Base-by-base conservation (phyloP, 2,888 invertebrate genomes). In the Tetranychus truncatus region DNA sequence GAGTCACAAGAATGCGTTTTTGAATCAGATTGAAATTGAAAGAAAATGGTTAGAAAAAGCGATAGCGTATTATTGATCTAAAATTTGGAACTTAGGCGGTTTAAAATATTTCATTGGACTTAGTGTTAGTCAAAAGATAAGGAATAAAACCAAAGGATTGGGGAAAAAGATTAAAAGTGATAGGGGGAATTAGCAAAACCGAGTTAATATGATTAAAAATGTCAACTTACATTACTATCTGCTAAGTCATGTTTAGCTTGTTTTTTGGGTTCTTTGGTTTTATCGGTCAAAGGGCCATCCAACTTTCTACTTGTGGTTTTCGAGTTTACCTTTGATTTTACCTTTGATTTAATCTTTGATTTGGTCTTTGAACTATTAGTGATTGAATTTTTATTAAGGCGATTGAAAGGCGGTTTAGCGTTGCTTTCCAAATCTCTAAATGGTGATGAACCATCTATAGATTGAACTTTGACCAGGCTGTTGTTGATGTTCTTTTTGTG, bases 401-500 rank as follows among this genome's bases (percentile, higher is more conserved):
- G 55, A 7, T 55, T 69, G 11, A 69, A 74, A 46, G 71, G 66
- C 11, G 77, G 75, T 75, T 78, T 78, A 15, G 78, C 80, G 75
- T 78, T 76, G 34, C 78, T 78, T 76, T 79, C 79, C 55, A 2
- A 2, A 55, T 55, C 55, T 55, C 15, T 55, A 55, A 55, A 55
- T 55, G 24, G 9, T 67, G 67, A 67, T 24, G 67, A 20, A 15
- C 67, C 24, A 11, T 21, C 24, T 8, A 67, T 67, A 18, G 55
- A 15, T 9, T 55, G 55, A 55, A 55, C 55, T 55, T 55, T 55
- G 55, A 55, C 55, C 55, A 55, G 55, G 55, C 15, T 55, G 55
- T 55, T 55, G 55, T 15, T 55, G 55, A 15, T 67, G 67, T 67
- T 24, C 20, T 24, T 67, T 67, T 67, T 67, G 24, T 88, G 88